Base-by-base conservation (phyloP, 2,888 invertebrate species). In the Spilarctia lutea region DNA sequence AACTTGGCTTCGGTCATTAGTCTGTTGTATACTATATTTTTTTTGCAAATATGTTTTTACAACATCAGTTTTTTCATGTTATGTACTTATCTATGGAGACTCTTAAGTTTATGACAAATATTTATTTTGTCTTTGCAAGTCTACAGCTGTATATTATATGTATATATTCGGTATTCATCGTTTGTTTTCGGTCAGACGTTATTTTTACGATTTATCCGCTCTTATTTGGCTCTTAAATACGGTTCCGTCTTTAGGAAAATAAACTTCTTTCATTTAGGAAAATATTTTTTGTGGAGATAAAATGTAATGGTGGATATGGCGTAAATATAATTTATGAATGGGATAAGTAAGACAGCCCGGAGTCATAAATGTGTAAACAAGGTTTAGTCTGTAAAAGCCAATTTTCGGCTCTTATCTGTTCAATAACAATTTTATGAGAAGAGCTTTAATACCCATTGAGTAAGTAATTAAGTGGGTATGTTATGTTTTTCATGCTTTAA, bases 91-190 rank as follows among this genome's bases (percentile, higher is more conserved):
- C 63, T 30, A 24, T 68, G 48, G 30, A 27, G 20, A 48, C 30
- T 27, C 42, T 45, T 6, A 48, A 24, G 30, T 48, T 48, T 81
- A 63, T 80, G 71, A 79, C 79, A 82, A 85, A 85, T 79, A 82
- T 87, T 81, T 81, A 78, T 81, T 81, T 60, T 65, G 71, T 79
- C 30, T 39, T 73, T 75, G 72, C 72, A 48, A 76, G 68, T 75
- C 75, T 72, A 71, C 66, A 75, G 63, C 39, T 65, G 33, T 65
- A n/a, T 70, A 63, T 56, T 30, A 45, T 24, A 56, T 56, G 7
- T 56, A 56, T n/a, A 56, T n/a, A 52, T 18, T 18, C 48, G 52
- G 45, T 70, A 75, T 80, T 24, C 70, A 65, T 65, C 48, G 35
- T 73, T 77, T 72, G 68, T 42, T 77, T 73, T 75, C 69, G 67